Base-by-base conservation (phyloP, 2,888 invertebrate species). In the Apocheima hispidaria region DNA sequence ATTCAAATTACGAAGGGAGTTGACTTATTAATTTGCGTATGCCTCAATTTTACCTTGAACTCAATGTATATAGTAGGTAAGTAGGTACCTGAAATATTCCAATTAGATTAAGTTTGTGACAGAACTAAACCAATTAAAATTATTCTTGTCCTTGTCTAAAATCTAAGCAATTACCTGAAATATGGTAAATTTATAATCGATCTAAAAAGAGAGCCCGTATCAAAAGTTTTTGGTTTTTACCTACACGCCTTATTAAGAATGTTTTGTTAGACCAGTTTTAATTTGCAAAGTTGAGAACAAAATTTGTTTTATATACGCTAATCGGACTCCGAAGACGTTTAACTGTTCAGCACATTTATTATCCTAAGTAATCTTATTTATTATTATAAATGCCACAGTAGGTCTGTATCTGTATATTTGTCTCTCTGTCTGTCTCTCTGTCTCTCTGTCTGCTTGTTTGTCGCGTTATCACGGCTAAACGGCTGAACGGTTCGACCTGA, bases 321-420 rank as follows among this genome's bases (percentile, higher is more conserved):
- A 75, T 71, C 70, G 75, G 69, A 57, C 71, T 66, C 67, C 66
- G 60, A 72, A 75, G 69, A 68, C 69, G 26, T 75, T 66, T 61
- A 72, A 74, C 68, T 70, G 73, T 74, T 72, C 72, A 68, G 69
- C 68, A 68, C 77, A 75, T 72, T 77, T 74, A 74, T 77, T 75
- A 77, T 69, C 71, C 68, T 70, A 50, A 69, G 65, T 61, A 54
- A 72, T 72, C 63, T 26, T 69, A n/a, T n/a, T n/a, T n/a, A n/a
- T n/a, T n/a, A n/a, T n/a, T n/a, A n/a, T n/a, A n/a, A n/a, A n/a
- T n/a, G n/a, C n/a, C n/a, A n/a, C n/a, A n/a, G n/a, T n/a, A n/a
- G n/a, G n/a, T n/a, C n/a, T n/a, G n/a, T n/a, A n/a, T n/a, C n/a
- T n/a, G n/a, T n/a, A n/a, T n/a, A n/a, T n/a, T n/a, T n/a, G n/a